These are phyloP conservation scores for Centropristis striata DNA, from an alignment of 2,113 vertebrate species.

Conservation along the genomic window DNA sequence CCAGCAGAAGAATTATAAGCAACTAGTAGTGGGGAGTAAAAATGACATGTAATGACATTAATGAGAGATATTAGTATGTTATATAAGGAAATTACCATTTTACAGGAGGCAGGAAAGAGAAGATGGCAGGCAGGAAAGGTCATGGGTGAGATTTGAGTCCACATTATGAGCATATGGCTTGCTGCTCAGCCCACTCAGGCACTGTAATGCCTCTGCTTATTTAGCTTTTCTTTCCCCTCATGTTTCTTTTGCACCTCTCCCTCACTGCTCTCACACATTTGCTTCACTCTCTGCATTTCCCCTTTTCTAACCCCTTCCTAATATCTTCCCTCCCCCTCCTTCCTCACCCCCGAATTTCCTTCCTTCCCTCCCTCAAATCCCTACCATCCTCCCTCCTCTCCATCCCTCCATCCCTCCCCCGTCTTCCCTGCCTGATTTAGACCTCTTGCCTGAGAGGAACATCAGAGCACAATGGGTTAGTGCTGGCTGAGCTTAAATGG, in stretches of 20 bases:
- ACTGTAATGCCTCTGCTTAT: slow-evolving; percentile 45
- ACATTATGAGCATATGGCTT: slow-evolving; percentile 43
- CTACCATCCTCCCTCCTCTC: slow-evolving; percentile 10
- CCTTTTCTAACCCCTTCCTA: slow-evolving; percentile 37
- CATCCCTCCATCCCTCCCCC: slow-evolving; percentile 37
- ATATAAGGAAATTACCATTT: slow-evolving; percentile 14
- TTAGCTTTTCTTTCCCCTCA: slow-evolving; percentile 12
- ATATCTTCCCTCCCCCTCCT: slow-evolving; percentile 17
- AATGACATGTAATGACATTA: background rate
- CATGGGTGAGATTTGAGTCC: slow-evolving; percentile 43
- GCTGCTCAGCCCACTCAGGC: slow-evolving; percentile 36
- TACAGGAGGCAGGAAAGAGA: background rate
- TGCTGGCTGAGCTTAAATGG: slow-evolving; percentile 81
- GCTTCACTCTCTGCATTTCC: slow-evolving; percentile 24
- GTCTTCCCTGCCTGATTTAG: slow-evolving; percentile 71
- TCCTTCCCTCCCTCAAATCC: slow-evolving; percentile 43
- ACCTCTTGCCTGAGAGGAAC: slow-evolving; percentile 79
- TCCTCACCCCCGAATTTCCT: slow-evolving; percentile 5
- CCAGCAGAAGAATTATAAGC: background rate
- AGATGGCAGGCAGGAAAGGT: slow-evolving; percentile 42
- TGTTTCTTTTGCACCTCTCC: slow-evolving; percentile 37
- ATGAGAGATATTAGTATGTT: slow-evolving; percentile 12
- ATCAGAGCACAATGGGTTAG: slow-evolving; percentile 76
- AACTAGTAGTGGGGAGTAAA: background rate
- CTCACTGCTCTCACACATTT: slow-evolving; percentile 34